Evolutionary conservation across 2,888 invertebrate genomes (phyloP).

Genomic region (Drosophila maculinotata): DNA sequence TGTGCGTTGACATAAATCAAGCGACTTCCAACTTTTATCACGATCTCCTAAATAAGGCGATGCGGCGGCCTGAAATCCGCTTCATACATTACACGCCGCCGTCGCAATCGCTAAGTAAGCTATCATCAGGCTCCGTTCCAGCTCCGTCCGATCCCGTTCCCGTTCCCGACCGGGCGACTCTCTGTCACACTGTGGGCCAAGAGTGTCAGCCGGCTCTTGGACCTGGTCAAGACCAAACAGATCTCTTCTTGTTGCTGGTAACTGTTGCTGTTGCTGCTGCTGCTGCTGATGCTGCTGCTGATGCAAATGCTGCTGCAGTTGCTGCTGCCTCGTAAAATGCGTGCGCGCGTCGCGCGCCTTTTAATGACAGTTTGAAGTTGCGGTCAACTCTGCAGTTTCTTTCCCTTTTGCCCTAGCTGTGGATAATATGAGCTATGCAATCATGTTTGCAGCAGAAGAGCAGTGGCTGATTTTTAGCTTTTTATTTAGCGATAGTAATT

Average conservation of each 20-base stretch:
- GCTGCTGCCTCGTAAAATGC: conserved; percentile 77
- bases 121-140: conserved; percentile 75
- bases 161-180: conserved; percentile 20
- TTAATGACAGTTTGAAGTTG: conserved; percentile 80
- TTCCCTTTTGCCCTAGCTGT: conserved; percentile 43
- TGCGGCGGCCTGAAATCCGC: conserved; percentile 79
- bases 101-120: conserved; percentile 82
- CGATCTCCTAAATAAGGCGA: conserved; percentile 84
- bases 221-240: conserved; percentile 24
- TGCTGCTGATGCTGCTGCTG: conserved; percentile 1
- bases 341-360: conserved; percentile 74
- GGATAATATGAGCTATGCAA: conserved; percentile 5
- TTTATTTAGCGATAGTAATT: background rate
- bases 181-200: conserved; percentile 74
- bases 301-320: too few relatives aligned
- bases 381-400: conserved; percentile 41
- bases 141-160: conserved; percentile 25
- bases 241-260: conserved; percentile 24
- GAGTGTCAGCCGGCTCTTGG: conserved; percentile 61
- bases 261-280: conserved; percentile 5
- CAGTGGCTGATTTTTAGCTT: background rate
- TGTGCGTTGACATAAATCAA: conserved; percentile 84
- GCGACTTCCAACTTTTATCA: conserved; percentile 85
- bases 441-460: background rate
- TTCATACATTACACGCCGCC: conserved; percentile 73